Conservation (phyloP, 2,113 vertebrate genomes). For the Sorex araneus region DNA sequence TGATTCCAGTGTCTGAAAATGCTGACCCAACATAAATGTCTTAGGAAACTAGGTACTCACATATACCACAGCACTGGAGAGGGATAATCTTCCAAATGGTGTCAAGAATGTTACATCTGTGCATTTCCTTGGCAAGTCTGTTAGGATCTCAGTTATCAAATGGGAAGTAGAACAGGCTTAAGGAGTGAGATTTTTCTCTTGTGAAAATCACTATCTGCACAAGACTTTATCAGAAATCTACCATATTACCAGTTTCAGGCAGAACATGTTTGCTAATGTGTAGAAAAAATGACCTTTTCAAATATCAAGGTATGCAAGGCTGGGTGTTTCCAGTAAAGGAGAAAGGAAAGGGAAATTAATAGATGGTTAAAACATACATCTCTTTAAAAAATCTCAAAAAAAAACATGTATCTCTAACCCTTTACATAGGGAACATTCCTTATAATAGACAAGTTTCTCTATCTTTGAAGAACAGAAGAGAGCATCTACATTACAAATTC, state of each 20-base stretch:
- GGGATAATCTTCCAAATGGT: not conserved
- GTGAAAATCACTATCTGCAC: not conserved
- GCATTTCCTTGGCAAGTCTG: not conserved
- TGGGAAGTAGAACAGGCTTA: not conserved
- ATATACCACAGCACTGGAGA: not conserved
- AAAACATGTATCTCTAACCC: not conserved
- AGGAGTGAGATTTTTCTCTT: not conserved
- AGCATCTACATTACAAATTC: not conserved
- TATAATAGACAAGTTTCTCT: conserved; percentile 3
- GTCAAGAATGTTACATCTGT: not conserved
- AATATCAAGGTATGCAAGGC: not conserved
- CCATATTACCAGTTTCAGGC: conserved; percentile 22
- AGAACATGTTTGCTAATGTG: not conserved
- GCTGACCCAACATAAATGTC: not conserved
- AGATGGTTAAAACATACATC: not conserved
- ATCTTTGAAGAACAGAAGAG: not conserved
- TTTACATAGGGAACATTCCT: not conserved
- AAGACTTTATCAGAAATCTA: not conserved
- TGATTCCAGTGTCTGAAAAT: not conserved
- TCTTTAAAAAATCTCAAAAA: conserved; percentile 5
- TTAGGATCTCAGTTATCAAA: conserved; percentile 19
- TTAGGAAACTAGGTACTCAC: not conserved
- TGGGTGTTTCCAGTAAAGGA: not conserved
- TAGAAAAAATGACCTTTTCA: conserved; percentile 69
- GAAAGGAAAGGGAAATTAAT: not conserved